These are phyloP conservation scores for Toxostoma redivivum DNA, from an alignment of 2,113 vertebrate genomes.

Conservation along the genomic window DNA sequence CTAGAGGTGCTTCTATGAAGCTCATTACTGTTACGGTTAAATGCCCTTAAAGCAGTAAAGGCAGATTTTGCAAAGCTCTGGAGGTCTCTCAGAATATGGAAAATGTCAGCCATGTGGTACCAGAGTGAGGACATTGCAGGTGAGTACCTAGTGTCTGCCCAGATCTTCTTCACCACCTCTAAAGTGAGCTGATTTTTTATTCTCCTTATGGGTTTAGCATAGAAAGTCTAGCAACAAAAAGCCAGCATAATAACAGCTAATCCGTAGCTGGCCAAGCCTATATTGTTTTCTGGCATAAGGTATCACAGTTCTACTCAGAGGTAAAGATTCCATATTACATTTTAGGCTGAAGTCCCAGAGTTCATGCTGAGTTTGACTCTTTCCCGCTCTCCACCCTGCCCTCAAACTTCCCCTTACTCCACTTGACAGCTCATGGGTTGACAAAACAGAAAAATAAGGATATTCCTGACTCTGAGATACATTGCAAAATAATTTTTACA, in stretches of 20 bases:
- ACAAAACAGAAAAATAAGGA: not conserved
- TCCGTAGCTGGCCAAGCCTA: not conserved
- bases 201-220: not conserved
- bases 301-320: not conserved
- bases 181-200: not conserved
- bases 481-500: conserved; percentile 28
- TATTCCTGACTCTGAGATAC: conserved; percentile 1
- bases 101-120: not conserved
- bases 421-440: not conserved
- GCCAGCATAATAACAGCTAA: not conserved
- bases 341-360: conserved; percentile 17
- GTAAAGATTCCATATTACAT: conserved; percentile 19
- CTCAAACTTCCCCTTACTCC: not conserved
- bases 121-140: not conserved
- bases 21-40: not conserved
- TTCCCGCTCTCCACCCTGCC: rapidly evolving
- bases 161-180: not conserved
- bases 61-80: not conserved
- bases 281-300: conserved; percentile 3
- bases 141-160: not conserved
- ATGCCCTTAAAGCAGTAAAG: not conserved
- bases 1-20: not conserved
- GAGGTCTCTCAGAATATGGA: not conserved
- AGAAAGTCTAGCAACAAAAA: not conserved
- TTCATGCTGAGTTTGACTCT: not conserved